These are phyloP conservation scores for Geodia barretti DNA, from an alignment of 37 sponge, comb jelly and placozoan genomes.

Conservation along the genomic window DNA sequence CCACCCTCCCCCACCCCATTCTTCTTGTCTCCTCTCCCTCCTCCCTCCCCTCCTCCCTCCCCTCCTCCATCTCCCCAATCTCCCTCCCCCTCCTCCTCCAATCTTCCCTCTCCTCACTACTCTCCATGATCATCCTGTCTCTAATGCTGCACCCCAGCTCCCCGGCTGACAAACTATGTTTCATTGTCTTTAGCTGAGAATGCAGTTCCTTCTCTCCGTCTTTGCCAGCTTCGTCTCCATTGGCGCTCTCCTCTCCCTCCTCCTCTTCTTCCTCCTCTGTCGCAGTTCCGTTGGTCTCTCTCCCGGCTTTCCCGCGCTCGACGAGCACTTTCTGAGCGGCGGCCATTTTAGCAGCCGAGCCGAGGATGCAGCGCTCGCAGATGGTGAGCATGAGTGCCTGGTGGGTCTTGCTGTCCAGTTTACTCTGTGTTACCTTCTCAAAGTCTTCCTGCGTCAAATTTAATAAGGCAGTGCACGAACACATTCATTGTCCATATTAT, in stretches of 20 bases:
- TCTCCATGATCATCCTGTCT: background rate
- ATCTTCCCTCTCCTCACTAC: background rate
- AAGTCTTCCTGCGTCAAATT: background rate
- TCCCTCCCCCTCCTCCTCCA: background rate
- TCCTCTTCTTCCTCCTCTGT: background rate
- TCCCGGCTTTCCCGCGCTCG: background rate
- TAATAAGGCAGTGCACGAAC: too few relatives aligned
- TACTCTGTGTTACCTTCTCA: background rate
- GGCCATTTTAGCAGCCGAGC: background rate
- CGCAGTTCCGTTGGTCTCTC: background rate
- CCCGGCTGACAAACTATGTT: background rate
- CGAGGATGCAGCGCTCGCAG: background rate
- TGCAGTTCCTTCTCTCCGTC: background rate
- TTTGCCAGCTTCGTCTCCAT: background rate
- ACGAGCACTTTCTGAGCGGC: background rate
- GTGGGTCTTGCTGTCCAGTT: background rate
- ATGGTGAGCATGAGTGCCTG: background rate
- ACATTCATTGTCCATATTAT: too few relatives aligned
- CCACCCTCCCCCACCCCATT: background rate
- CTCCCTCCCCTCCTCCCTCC: background rate
- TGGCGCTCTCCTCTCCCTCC: background rate
- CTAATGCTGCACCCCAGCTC: background rate
- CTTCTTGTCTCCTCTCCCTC: background rate
- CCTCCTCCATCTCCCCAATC: too few relatives aligned
- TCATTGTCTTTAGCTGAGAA: background rate